A percentile compares a stretch with the other conserved stretches of the same genome.
These are phyloP conservation scores for Drosophila nasuta DNA, from an alignment of 1,140 invertebrate species.

Conservation along the genomic window DNA sequence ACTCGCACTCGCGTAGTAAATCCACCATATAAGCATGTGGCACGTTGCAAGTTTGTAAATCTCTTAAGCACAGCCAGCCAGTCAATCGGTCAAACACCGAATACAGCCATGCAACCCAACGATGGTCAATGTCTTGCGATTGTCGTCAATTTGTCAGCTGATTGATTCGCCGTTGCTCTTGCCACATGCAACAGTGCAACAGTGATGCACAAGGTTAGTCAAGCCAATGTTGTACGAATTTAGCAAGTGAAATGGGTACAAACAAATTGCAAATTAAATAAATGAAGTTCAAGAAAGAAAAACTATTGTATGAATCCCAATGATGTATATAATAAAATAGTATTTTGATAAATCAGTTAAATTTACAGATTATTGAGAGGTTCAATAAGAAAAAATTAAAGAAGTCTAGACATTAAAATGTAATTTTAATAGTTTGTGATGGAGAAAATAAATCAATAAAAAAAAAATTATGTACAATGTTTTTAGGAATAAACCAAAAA, in stretches of 20 bases:
- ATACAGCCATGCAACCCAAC: background rate
- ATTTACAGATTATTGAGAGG: no score
- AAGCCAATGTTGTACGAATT: background rate
- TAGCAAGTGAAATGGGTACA: background rate
- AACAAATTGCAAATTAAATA: background rate
- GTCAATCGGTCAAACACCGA: conserved; percentile 64
- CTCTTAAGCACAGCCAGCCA: conserved; percentile 48
- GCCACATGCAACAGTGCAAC: background rate
- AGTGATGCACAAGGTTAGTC: background rate
- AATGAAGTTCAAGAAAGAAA: no score
- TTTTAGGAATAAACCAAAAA: no score
- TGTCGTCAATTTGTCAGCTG: conserved; percentile 5
- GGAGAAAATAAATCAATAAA: no score
- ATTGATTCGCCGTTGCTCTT: background rate
- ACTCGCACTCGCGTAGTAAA: conserved; percentile 35
- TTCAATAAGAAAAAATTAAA: no score
- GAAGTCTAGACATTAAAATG: no score
- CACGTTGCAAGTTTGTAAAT: conserved; percentile 69
- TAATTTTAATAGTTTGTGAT: no score
- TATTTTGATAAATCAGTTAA: no score
- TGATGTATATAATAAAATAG: no score
- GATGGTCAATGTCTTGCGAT: conserved; percentile 27
- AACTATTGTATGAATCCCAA: no score
- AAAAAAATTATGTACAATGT: no score
- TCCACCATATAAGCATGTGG: conserved; percentile 69